phyloP scores from a whole-genome alignment of 2,888 invertebrate genomes.

The Andrena hattorfiana region DNA sequence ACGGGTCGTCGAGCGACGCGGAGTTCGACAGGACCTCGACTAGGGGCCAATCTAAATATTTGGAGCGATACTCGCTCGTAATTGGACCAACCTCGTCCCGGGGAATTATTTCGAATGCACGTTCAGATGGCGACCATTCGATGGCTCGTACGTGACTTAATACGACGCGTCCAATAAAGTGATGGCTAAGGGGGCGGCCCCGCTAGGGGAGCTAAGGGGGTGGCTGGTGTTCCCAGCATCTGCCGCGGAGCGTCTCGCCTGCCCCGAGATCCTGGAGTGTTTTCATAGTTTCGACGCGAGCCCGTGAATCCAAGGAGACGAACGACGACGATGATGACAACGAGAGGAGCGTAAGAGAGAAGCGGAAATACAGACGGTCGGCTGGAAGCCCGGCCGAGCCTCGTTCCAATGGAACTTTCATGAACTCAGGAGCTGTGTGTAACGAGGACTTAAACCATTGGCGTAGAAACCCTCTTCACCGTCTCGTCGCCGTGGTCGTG shows the following conservation, averaged over 20 bases:
- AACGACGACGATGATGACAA: slow-evolving; percentile 56
- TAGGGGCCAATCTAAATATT: slow-evolving; percentile 49
- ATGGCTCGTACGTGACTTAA: slow-evolving; percentile 58
- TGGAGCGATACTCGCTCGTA: slow-evolving; percentile 34
- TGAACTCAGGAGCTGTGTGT: slow-evolving; percentile 64
- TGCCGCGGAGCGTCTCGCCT: slow-evolving; percentile 33
- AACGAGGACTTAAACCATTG: slow-evolving; percentile 67
- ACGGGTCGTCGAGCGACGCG: not conserved
- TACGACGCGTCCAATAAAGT: slow-evolving; percentile 68
- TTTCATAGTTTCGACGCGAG: slow-evolving; percentile 64
- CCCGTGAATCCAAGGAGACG: slow-evolving; percentile 58
- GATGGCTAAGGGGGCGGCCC: slow-evolving; percentile 9
- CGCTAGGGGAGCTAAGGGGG: not conserved
- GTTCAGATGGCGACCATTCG: slow-evolving; percentile 39
- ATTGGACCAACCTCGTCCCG: slow-evolving; percentile 51
- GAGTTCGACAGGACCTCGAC: slow-evolving; percentile 22
- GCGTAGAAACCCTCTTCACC: slow-evolving; percentile 46
- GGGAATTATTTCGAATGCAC: slow-evolving; percentile 47
- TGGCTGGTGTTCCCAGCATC: slow-evolving; percentile 55
- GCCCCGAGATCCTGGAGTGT: slow-evolving; percentile 58
- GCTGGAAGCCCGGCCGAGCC: slow-evolving; percentile 57
- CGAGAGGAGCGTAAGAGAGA: slow-evolving; percentile 45
- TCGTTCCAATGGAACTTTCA: slow-evolving; percentile 73
- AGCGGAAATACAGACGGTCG: slow-evolving; percentile 60
- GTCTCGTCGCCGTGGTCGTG: not conserved